Conservation (phyloP, 2,797 vertebrate genomes). For the Perdix hodgsoniae region DNA sequence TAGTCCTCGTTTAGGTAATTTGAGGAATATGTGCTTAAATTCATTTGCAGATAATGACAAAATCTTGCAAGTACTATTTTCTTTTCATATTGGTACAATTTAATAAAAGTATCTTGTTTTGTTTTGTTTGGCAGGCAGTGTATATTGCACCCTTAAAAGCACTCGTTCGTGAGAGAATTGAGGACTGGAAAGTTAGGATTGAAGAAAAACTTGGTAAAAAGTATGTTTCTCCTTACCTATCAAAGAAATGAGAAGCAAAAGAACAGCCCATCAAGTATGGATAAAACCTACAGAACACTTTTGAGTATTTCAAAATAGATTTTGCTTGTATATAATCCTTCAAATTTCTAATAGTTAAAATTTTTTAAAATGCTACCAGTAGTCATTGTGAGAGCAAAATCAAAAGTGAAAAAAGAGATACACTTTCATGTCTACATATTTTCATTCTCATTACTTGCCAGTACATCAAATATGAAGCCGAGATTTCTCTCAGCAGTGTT, state of each 20-base stretch:
- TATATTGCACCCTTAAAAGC: conserved; percentile 98
- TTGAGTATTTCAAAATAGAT: not conserved
- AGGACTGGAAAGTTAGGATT: conserved; percentile 96
- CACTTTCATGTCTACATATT: not conserved
- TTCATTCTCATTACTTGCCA: not conserved
- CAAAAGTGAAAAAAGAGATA: not conserved
- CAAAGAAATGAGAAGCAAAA: conserved; percentile 28
- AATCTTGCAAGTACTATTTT: not conserved
- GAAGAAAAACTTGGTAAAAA: conserved; percentile 95
- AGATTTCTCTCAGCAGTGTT: not conserved
- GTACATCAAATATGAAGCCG: not conserved
- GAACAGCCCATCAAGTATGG: conserved; percentile 8
- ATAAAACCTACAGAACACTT: conserved; percentile 33
- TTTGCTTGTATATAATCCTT: not conserved
- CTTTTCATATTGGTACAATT: not conserved
- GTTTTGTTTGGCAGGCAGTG: conserved; percentile 86
- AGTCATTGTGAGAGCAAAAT: not conserved
- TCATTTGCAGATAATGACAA: not conserved
- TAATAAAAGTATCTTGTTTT: not conserved
- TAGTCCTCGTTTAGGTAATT: not conserved
- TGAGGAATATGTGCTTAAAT: not conserved
- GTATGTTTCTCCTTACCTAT: conserved; percentile 81
- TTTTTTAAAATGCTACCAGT: not conserved
- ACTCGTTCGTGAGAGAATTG: conserved; percentile 94
- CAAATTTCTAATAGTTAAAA: not conserved